Base-by-base conservation (phyloP, 2,888 invertebrate genomes). In the Diplazon laetatorius region DNA sequence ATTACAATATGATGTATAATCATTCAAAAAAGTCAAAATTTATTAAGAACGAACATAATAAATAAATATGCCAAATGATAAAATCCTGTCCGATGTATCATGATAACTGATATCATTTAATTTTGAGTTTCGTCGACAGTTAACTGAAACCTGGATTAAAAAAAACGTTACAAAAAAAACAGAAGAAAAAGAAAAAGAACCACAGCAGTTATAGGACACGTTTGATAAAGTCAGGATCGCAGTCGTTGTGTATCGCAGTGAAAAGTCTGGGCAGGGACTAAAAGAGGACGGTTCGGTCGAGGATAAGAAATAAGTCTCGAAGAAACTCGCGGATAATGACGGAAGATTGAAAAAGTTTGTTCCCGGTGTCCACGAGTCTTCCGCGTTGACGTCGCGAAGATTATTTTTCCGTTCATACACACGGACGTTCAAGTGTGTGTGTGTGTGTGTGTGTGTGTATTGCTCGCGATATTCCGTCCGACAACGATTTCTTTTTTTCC, bases 301-400 rank as follows among this genome's bases (percentile, higher is more conserved):
- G n/a, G 22, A 66, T 75, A 69, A 68, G 71, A 80, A 65, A 59
- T 80, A 84, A 83, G 72, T 59, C 25, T 16, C 20, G 50, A n/a
- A 69, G 71, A 78, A 72, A 57, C 84, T 85, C 78, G 79, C 76
- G 82, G 82, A 87, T 88, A 88, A 89, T 88, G 88, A 87, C 83
- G 84, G 82, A 83, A 88, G 86, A 89, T 89, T 89, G 86, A 88
- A 89, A 89, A 89, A 88, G 86, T 89, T 89, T 87, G 30, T 59
- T 59, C 57, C 30, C 20, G 62, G 12, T 12, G 14, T 12, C 3
- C 42, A 6, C 39, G 60, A 60, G 62, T n/a, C n/a, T n/a, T n/a
- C n/a, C n/a, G n/a, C 39, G 35, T 22, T 63, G 16, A 63, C 16
- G n/a, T 71, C 66, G 62, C 76, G 57, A 39, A 78, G 65, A 82